These are phyloP conservation scores for Sinosuthora webbiana DNA, from an alignment of 2,113 vertebrate species.

Conservation along the genomic window DNA sequence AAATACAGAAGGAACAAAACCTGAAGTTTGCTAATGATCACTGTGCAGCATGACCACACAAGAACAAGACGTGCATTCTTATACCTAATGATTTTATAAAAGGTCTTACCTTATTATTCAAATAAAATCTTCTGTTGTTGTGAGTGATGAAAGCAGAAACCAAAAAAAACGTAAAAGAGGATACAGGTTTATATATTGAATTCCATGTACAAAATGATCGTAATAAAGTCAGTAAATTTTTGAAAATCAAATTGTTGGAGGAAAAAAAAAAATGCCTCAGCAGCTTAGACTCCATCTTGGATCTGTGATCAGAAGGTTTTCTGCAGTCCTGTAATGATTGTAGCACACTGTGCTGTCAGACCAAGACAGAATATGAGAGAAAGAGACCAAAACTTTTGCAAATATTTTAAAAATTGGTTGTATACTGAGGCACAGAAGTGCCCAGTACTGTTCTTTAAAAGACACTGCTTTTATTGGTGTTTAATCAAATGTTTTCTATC, in stretches of 20 bases:
- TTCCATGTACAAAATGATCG: neutral
- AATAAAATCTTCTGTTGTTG: neutral
- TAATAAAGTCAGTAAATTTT: neutral
- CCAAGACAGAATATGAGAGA: neutral
- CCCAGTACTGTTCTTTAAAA: neutral
- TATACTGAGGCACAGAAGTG: neutral
- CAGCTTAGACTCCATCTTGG: neutral
- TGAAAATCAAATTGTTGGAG: neutral
- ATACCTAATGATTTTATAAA: neutral
- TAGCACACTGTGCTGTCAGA: neutral
- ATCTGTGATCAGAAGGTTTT: neutral
- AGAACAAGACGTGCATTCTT: neutral
- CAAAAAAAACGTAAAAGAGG: neutral
- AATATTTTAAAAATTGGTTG: neutral
- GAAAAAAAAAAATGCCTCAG: neutral
- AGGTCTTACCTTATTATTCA: neutral
- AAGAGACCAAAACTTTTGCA: neutral
- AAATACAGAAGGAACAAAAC: neutral
- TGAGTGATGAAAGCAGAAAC: neutral
- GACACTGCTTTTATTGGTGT: neutral
- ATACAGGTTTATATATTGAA: neutral
- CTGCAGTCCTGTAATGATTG: neutral
- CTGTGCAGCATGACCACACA: neutral
- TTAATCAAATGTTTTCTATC: neutral
- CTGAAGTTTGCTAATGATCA: neutral